Evolutionary conservation across 2,797 vertebrate genomes (phyloP).

Genomic region (Centroberyx gerrardi): DNA sequence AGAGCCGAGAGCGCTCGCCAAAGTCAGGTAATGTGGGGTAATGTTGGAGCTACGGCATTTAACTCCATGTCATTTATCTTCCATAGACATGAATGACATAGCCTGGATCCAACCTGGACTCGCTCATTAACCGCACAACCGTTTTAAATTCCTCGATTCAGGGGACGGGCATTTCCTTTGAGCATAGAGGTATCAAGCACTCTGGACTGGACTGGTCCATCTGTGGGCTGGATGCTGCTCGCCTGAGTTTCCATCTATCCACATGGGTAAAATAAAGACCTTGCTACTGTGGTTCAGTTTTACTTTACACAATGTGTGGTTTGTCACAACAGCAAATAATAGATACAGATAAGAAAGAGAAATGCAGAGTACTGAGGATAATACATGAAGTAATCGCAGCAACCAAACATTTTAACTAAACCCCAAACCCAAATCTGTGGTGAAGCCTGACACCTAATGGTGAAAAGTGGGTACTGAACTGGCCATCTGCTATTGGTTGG

Average conservation of each 20-base stretch:
- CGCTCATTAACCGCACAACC: slow-evolving; percentile 35
- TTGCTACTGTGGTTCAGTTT: slow-evolving; percentile 10
- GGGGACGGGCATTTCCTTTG: slow-evolving; percentile 44
- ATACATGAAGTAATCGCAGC: no score
- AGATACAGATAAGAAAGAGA: neutral
- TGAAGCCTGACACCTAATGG: no score
- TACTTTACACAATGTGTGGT: neutral
- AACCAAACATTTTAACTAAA: no score
- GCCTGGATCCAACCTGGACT: slow-evolving; percentile 44
- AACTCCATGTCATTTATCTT: slow-evolving; percentile 46
- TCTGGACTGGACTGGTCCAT: slow-evolving; percentile 13
- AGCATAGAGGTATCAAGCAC: slow-evolving; percentile 37
- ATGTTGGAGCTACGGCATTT: slow-evolving; percentile 13
- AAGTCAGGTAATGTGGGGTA: slow-evolving; percentile 36
- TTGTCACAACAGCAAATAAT: neutral
- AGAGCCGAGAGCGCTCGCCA: slow-evolving; percentile 16
- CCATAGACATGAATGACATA: slow-evolving; percentile 15
- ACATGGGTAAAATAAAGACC: neutral
- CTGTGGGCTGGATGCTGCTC: slow-evolving; percentile 18
- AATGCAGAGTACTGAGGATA: neutral
- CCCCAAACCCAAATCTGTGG: no score
- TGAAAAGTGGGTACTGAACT: no score
- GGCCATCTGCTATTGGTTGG: no score
- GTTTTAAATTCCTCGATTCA: slow-evolving; percentile 47
- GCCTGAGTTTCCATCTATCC: neutral